Base-by-base conservation (phyloP, 2,888 invertebrate genomes). In the Drosophila kuntzei region DNA sequence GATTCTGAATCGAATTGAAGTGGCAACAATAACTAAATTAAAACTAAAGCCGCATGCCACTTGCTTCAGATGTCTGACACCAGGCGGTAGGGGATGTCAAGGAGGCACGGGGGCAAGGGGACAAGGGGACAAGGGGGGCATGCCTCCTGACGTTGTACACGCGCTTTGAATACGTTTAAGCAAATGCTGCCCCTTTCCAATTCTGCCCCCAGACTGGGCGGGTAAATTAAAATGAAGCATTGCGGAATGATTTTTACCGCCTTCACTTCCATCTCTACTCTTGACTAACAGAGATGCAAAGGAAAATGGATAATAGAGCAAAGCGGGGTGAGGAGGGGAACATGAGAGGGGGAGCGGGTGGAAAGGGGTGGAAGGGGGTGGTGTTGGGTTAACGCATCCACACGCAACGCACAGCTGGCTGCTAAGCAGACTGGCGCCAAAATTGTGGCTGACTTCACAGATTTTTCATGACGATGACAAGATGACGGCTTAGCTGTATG, bases 361-460 rank as follows among this genome's bases (percentile, higher is more conserved):
- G 9, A 8, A 22, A 18, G n/a, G n/a, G 11, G 25, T 9, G 20
- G n/a, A 9, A 16, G 32, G n/a, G 41, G 11, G 16, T 14, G 9
- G 20, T 7, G 58, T 37, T 60, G 59, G 64, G 79, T 76, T 80
- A 76, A 82, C 82, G 80, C 85, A 79, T 72, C 85, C 73, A 72
- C 76, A 80, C 82, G 79, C 80, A 87, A 80, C 82, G 79, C 80
- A 87, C 90, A 90, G 90, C 89, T 90, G 90, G 90, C 78, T 79
- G 76, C 71, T 72, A 86, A 87, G 87, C 82, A 82, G 90, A 89
- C 89, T 90, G 90, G 90, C 90, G 90, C 90, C 90, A 90, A 89
- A 90, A 89, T 79, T 84, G 89, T 81, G 89, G 88, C 89, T 89
- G 90, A 87, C 90, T 90, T 82, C 87, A 90, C 89, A 85, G 86